Conservation (phyloP, 2,888 invertebrate species). For the Hydropsyche betteni region DNA sequence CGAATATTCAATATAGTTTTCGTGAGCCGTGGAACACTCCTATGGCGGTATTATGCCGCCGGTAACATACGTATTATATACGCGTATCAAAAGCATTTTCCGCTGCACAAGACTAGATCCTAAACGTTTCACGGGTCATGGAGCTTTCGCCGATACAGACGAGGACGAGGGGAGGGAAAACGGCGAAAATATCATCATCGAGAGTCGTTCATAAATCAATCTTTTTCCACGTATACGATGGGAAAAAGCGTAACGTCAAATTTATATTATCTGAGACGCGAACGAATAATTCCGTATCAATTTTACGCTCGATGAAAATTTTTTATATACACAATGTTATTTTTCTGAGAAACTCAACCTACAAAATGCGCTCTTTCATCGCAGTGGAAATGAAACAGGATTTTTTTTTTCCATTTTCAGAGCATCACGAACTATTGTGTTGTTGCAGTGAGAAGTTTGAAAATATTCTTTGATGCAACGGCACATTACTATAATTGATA, state of each 20-base stretch:
- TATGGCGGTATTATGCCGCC: too few relatives aligned
- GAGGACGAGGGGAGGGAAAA: constrained; percentile 11
- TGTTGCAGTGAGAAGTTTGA: too few relatives aligned
- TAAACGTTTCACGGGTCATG: constrained; percentile 28
- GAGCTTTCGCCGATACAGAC: constrained; percentile 21
- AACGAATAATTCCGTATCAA: not conserved
- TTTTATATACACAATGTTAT: too few relatives aligned
- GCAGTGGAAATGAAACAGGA: too few relatives aligned
- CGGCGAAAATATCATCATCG: constrained; percentile 28
- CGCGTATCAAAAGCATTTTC: constrained; percentile 27
- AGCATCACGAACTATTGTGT: too few relatives aligned
- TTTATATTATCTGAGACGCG: constrained; percentile 2
- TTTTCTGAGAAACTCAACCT: too few relatives aligned
- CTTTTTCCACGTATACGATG: not conserved
- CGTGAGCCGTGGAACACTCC: too few relatives aligned
- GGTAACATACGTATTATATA: too few relatives aligned
- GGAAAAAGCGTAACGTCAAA: constrained; percentile 7
- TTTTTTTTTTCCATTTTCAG: too few relatives aligned
- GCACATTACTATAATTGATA: too few relatives aligned
- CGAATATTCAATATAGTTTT: constrained; percentile 24
- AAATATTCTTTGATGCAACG: too few relatives aligned
- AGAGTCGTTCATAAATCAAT: constrained; percentile 26
- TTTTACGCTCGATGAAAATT: constrained; percentile 6
- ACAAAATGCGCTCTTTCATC: too few relatives aligned
- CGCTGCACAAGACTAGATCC: constrained; percentile 29